Evolutionary conservation across 2,797 vertebrate genomes (phyloP).

Genomic region (Anomalospiza imberbis): DNA sequence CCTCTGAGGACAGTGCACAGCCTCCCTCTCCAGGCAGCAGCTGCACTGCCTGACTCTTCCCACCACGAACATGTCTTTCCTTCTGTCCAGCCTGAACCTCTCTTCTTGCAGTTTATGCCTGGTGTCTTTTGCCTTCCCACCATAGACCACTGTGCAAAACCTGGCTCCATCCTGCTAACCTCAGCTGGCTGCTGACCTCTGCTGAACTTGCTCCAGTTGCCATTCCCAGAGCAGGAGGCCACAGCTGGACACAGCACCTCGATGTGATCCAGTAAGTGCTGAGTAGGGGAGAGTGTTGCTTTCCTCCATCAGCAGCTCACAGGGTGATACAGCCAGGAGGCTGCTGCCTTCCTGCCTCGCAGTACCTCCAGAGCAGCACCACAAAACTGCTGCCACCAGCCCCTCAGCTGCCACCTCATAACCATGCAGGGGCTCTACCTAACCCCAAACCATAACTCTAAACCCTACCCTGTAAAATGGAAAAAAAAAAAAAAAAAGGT

Average conservation of each 20-base stretch:
- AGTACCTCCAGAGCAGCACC: no score
- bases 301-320: not conserved
- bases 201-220: not conserved
- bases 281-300: not conserved
- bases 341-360: not conserved
- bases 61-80: fast-evolving
- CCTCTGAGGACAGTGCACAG: not conserved
- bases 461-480: not conserved
- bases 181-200: not conserved
- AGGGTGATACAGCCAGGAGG: not conserved
- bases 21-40: no score
- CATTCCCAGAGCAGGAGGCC: not conserved
- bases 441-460: no score
- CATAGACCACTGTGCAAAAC: not conserved
- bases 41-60: not conserved
- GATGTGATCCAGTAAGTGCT: fast-evolving
- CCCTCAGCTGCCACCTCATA: not conserved
- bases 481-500: not conserved
- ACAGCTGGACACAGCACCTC: not conserved
- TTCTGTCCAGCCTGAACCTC: not conserved
- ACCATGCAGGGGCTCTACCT: not conserved
- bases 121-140: not conserved
- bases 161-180: not conserved
- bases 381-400: not conserved
- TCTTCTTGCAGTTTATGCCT: not conserved